Base-by-base conservation (phyloP, 1,140 invertebrate genomes). In the Dendrolimus kikuchii region DNA sequence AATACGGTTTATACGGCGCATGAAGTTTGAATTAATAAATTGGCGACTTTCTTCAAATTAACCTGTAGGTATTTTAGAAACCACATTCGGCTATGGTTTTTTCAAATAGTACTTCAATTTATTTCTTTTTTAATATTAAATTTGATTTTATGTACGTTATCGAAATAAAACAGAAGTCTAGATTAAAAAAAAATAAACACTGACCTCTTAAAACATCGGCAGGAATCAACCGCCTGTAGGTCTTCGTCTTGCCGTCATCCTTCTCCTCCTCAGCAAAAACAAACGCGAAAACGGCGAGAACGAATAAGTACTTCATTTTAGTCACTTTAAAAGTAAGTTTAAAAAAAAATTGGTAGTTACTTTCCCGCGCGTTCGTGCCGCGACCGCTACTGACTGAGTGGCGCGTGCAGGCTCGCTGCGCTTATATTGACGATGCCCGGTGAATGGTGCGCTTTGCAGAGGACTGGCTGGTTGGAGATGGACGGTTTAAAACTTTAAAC, bases 191-290 rank as follows among this genome's bases (percentile, higher is more conserved):
- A 46, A 45, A 38, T 50, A 57, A 44, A n/a, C 68, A 86, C 81
- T 74, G 68, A 86, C 95, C 95, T 91, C 95, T 92, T 51, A 96
- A 89, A 41, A 95, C 93, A 82, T 96, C 95, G 68, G 95, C 95
- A 7, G 94, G 94, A 61, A 96, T 96, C 44, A 95, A 83, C 53
- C 95, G 89, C 67, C 91, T 93, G 88, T 91, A 96, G 38, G 93
- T 93, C 38, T 88, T 89, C 51, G 90, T 88, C 49, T 77, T 79
- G 40, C 88, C 86, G 41, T 85, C 83, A 41, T 90, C 89, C 56
- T 88, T 88, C 23, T 91, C 89, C 49, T 91, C 91, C 38, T 90
- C 90, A 51, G 89, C 89, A 60, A 88, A 81, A 46, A 87, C 88
- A 48, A 89, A 77, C 43, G 89, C 91, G 55, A 89, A 82, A 57